Base-by-base conservation (phyloP, 2,113 vertebrate species). In the Thinocorus orbignyianus region DNA sequence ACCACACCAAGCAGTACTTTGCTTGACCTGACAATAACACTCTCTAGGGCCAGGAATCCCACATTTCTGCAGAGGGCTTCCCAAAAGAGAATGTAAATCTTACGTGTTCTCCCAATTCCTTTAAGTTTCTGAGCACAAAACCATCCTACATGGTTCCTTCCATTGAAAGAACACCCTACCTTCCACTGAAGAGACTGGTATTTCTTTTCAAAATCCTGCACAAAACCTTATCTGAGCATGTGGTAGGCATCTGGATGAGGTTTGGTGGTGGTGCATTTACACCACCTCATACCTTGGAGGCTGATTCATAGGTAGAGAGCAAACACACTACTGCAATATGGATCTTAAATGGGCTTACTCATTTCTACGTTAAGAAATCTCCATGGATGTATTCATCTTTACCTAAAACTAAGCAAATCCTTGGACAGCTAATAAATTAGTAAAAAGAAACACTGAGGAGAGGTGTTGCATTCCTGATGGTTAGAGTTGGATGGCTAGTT, bases 281-380 rank as follows among this genome's bases (percentile, higher is more conserved):
- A 72, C 5, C 14, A n/a, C 12, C 30, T 39, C 24, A 9, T 11
- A 55, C 42, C 25, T 48, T 23, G 24, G 15, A 58, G 19, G 20
- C 11, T 52, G 71, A 62, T 57, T 51, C 62, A 77, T 4, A 61
- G 31, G 26, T 31, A 76, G 24, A n/a, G 22, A 10, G 1, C 3
- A 0, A 9, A 33, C 2, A 16, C 16, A 31, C 25, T 7, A 6
- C 9, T 31, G n/a, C 44, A 77, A 6, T 20, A 70, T 0, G 0
- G 33, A 81, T 87, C 33, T 62, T 55, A 64, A 84, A 69, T 18
- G 23, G 30, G 8, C 19, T 84, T 66, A 18, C 14, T 69, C 8
- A 12, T 57, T 51, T 41, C 71, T 41, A 10, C 0, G 0, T 13
- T 62, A 33, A 55, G 28, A 77, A 82, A 77, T 49, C 16, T 60